Evolutionary conservation across 2,888 invertebrate species (phyloP).

Genomic region (Tridacna gigas): DNA sequence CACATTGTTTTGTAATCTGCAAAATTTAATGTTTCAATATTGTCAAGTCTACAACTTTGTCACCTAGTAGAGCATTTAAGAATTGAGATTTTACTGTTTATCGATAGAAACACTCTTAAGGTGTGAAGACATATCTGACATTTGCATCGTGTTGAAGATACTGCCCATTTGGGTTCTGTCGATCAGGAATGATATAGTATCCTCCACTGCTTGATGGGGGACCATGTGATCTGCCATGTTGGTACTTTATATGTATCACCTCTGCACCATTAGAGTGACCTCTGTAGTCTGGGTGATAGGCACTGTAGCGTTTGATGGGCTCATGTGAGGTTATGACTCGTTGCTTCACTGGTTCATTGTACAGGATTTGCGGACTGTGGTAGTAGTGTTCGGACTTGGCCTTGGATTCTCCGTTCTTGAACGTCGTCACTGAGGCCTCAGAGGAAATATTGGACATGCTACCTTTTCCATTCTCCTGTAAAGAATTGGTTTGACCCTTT

Average conservation of each 20-base stretch:
- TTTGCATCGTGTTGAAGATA: not conserved
- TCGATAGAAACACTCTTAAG: not conserved
- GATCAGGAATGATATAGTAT: not conserved
- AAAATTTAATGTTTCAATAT: no score
- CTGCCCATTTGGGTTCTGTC: not conserved
- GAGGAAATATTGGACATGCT: not conserved
- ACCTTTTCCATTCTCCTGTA: not conserved
- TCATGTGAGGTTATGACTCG: conserved; percentile 7
- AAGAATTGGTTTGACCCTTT: not conserved
- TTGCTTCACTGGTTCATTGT: not conserved
- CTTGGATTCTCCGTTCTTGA: not conserved
- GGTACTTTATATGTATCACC: conserved; percentile 1
- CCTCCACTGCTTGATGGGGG: not conserved
- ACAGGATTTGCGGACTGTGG: not conserved
- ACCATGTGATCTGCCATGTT: not conserved
- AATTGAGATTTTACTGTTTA: no score
- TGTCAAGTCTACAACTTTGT: no score
- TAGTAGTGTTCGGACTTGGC: not conserved
- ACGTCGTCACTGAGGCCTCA: not conserved
- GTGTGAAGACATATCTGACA: conserved; percentile 3
- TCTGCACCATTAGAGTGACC: not conserved
- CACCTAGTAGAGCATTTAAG: no score
- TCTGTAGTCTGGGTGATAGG: conserved; percentile 18
- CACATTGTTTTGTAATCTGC: no score
- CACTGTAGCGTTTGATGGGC: conserved; percentile 16